Evolutionary conservation across 2,113 vertebrate species (phyloP).

Genomic region (Larimichthys crocea): DNA sequence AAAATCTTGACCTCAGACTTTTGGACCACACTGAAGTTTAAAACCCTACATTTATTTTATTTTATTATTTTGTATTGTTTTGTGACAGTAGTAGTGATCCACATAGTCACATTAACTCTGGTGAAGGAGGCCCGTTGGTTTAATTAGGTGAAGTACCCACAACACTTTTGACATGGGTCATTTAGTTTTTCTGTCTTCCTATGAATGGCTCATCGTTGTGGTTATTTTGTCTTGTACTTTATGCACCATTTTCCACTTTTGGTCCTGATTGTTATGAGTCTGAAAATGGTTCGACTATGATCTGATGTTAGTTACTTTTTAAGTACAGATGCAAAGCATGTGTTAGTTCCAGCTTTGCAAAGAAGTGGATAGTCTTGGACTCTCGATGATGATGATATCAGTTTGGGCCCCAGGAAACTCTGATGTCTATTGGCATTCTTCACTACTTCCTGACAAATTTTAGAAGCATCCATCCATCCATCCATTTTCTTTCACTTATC

Average conservation of each 20-base stretch:
- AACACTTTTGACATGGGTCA: too few relatives aligned
- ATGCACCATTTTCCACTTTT: not conserved
- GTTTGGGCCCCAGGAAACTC: too few relatives aligned
- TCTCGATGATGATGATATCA: too few relatives aligned
- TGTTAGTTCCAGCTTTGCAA: not conserved
- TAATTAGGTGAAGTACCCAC: not conserved
- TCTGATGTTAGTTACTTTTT: too few relatives aligned
- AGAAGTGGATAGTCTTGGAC: not conserved
- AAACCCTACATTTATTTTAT: not conserved
- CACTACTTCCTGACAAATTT: too few relatives aligned
- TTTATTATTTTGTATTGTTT: not conserved
- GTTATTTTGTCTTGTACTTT: not conserved
- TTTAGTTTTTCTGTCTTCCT: not conserved
- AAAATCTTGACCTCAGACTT: too few relatives aligned
- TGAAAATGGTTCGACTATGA: not conserved
- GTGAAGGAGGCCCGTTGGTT: not conserved
- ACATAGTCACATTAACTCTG: not conserved
- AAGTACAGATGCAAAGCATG: too few relatives aligned
- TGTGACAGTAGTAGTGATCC: not conserved
- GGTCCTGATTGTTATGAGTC: not conserved
- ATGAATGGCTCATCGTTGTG: not conserved
- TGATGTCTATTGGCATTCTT: too few relatives aligned
- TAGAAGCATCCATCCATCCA: too few relatives aligned
- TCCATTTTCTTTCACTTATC: too few relatives aligned
- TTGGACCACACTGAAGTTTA: not conserved